A percentile compares a stretch with the other conserved stretches of the same genome.
Evolutionary conservation across 53 echinoderm and acorn worm genomes (phyloP).

Genomic region (Pentamera pediparva): DNA sequence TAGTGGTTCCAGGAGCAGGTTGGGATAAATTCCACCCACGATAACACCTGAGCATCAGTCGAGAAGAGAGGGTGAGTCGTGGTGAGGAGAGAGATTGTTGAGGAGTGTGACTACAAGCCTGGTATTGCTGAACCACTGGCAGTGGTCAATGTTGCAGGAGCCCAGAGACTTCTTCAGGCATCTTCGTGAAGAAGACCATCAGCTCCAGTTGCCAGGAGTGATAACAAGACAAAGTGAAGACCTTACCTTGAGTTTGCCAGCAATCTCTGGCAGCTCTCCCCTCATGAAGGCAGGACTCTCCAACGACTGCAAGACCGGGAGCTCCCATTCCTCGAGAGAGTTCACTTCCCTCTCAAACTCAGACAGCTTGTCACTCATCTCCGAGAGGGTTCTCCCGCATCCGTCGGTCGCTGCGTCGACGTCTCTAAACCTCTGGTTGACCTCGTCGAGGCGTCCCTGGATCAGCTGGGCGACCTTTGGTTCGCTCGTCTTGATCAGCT

Average conservation of each 20-base stretch:
- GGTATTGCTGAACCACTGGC: no score
- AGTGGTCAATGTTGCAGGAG: no score
- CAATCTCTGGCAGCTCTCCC: slow-evolving; percentile 61
- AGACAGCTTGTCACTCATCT: slow-evolving; percentile 75
- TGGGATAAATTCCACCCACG: no score
- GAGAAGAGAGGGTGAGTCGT: no score
- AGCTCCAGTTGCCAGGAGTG: no score
- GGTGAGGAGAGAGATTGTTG: no score
- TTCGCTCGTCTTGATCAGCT: slow-evolving; percentile 64
- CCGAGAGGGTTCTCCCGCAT: slow-evolving; percentile 54
- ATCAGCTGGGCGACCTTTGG: slow-evolving; percentile 64
- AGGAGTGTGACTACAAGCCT: no score
- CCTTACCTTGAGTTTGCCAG: slow-evolving; percentile 73
- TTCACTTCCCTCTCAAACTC: slow-evolving; percentile 90
- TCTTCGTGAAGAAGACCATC: no score
- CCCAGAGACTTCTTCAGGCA: no score
- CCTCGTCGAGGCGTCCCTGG: slow-evolving; percentile 62
- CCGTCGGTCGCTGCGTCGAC: slow-evolving; percentile 55
- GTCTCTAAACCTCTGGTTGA: slow-evolving; percentile 56
- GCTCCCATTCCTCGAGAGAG: slow-evolving; percentile 84
- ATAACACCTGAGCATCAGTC: no score
- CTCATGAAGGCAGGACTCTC: slow-evolving; percentile 78
- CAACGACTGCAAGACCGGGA: slow-evolving; percentile 64
- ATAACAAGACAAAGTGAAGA: no score
- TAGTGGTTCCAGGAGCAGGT: no score